phyloP scores from a whole-genome alignment of 1,140 invertebrate species.

The Drosophila baimaii region DNA sequence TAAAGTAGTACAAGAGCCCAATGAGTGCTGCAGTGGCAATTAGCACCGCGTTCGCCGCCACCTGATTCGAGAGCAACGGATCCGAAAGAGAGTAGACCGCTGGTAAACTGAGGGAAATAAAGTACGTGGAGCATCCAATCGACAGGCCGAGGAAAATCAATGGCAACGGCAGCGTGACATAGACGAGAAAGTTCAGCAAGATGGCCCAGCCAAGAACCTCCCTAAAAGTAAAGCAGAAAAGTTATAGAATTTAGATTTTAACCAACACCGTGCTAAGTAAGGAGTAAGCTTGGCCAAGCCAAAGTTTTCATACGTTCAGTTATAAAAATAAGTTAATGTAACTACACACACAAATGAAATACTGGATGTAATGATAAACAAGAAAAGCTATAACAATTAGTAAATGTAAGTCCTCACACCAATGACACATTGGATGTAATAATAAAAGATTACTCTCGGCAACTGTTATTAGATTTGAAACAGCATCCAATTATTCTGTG shows the following conservation, averaged over 20 bases:
- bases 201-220: constrained; percentile 90
- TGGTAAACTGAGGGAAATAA: constrained; percentile 86
- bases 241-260: not conserved
- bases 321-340: too few species aligned
- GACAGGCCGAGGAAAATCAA: constrained; percentile 85
- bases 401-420: too few species aligned
- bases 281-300: too few species aligned
- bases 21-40: constrained; percentile 89
- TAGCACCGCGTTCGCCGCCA: constrained; percentile 88
- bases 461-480: too few species aligned
- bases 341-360: too few species aligned
- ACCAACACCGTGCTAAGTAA: not conserved
- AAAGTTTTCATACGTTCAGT: too few species aligned
- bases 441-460: too few species aligned
- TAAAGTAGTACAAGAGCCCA: constrained; percentile 91
- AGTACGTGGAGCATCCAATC: constrained; percentile 86
- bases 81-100: constrained; percentile 85
- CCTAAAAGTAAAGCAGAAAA: constrained; percentile 31
- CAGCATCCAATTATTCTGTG: too few species aligned
- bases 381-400: too few species aligned
- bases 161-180: constrained; percentile 91
- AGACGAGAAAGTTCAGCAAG: constrained; percentile 93
- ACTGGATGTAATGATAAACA: too few species aligned
- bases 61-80: constrained; percentile 76
- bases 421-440: too few species aligned